Conservation (phyloP, 2,797 vertebrate genomes). For the Prunella strophiata region DNA sequence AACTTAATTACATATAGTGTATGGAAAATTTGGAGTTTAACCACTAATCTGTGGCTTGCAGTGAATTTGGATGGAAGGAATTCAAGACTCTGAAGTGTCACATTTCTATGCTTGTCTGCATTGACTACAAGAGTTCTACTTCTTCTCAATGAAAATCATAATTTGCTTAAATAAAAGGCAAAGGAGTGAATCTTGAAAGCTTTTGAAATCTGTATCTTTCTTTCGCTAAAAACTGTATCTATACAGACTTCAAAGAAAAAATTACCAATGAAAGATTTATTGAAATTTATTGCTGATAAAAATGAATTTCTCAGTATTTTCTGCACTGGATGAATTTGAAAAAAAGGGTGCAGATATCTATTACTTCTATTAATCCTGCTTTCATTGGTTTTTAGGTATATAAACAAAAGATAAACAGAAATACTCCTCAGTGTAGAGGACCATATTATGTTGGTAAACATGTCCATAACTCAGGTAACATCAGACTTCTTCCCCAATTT, state of each 20-base stretch:
- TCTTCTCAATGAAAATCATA: neutral
- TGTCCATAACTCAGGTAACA: neutral
- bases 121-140: neutral
- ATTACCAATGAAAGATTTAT: neutral
- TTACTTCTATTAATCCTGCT: neutral
- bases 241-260: neutral
- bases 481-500: neutral
- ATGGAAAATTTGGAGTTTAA: constrained; percentile 43
- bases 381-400: neutral
- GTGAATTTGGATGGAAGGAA: constrained; percentile 57
- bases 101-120: neutral
- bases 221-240: neutral
- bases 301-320: neutral
- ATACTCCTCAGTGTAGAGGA: neutral
- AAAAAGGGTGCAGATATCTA: neutral
- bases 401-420: neutral
- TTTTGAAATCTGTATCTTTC: neutral
- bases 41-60: constrained; percentile 26
- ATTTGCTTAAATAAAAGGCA: neutral
- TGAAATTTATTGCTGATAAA: neutral
- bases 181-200: neutral
- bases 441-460: neutral
- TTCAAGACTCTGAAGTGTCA: constrained; percentile 21
- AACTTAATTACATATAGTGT: constrained; percentile 34
- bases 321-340: neutral